These are phyloP conservation scores for Himalopsyche tibetana DNA, from an alignment of 2,888 invertebrate species.

Conservation along the genomic window DNA sequence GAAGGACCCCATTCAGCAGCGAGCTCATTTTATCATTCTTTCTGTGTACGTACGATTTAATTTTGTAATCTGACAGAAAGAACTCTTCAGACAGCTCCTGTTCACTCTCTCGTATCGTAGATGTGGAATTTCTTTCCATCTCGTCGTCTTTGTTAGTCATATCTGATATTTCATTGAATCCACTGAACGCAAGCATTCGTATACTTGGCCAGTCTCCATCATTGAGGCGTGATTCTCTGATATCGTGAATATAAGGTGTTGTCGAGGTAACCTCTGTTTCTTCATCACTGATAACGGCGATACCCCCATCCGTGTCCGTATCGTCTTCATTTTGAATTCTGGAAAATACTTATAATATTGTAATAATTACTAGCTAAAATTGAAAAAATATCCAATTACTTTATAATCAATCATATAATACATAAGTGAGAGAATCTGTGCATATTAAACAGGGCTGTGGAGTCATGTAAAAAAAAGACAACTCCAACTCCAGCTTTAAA, in stretches of 20 bases:
- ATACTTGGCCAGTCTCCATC: background rate
- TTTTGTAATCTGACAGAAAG: constrained; percentile 71
- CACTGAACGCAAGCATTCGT: background rate
- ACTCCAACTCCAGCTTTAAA: too few relatives aligned
- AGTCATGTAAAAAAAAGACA: too few relatives aligned
- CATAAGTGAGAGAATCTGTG: too few relatives aligned
- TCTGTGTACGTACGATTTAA: constrained; percentile 75
- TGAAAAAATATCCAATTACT: too few relatives aligned
- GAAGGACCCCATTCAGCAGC: constrained; percentile 74
- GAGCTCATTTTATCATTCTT: constrained; percentile 75
- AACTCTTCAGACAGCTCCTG: constrained; percentile 67
- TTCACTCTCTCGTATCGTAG: constrained; percentile 68
- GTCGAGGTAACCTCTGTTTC: constrained; percentile 68
- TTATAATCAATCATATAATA: too few relatives aligned
- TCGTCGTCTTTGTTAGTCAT: constrained; percentile 64
- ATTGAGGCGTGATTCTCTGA: constrained; percentile 66
- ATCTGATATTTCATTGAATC: constrained; percentile 68
- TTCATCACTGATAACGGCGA: constrained; percentile 76
- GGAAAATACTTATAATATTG: constrained; percentile 4
- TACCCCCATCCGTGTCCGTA: constrained; percentile 75
- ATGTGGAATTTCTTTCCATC: constrained; percentile 67
- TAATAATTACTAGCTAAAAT: too few relatives aligned
- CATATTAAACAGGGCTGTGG: too few relatives aligned
- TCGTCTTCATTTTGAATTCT: constrained; percentile 70
- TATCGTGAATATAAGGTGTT: constrained; percentile 66